Percentiles rank a stretch among this genome's conserved stretches.
Conservation (phyloP, 2,113 vertebrate genomes). For the Anser brachyrhynchus region DNA sequence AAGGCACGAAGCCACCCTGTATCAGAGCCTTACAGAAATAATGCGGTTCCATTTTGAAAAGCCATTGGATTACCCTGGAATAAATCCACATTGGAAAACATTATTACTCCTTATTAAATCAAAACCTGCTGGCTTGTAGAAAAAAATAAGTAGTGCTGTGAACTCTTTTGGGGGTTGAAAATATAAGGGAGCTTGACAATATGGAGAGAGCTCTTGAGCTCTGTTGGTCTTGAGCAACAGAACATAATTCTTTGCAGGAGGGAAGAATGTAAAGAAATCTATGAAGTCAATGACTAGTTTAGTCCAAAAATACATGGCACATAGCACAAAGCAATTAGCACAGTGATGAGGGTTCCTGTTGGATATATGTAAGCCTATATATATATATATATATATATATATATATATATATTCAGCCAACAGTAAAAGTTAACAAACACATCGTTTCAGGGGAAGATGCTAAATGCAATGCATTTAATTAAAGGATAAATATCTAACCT, state of each 20-base stretch:
- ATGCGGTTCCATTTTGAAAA: background rate
- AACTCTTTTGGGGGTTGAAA: background rate
- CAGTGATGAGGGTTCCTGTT: background rate
- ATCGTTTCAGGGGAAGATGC: background rate
- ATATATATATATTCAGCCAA: background rate
- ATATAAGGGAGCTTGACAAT: background rate
- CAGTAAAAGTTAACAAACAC: background rate
- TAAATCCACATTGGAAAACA: background rate
- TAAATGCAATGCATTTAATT: background rate
- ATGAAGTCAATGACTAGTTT: background rate
- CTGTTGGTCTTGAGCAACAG: background rate
- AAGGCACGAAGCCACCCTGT: background rate
- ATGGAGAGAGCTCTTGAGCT: background rate
- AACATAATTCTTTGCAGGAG: background rate
- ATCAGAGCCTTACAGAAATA: background rate
- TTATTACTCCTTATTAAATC: background rate
- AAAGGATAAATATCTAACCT: background rate
- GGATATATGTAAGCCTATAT: background rate
- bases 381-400: background rate
- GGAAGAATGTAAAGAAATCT: constrained; percentile 16
- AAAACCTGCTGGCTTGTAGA: background rate
- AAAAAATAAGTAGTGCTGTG: background rate
- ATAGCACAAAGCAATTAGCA: background rate
- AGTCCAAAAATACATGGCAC: background rate
- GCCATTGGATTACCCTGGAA: background rate